A percentile compares a stretch with the other conserved stretches of the same genome.
phyloP scores from a whole-genome alignment of 1,140 invertebrate genomes.

The Leptinotarsa texana region DNA sequence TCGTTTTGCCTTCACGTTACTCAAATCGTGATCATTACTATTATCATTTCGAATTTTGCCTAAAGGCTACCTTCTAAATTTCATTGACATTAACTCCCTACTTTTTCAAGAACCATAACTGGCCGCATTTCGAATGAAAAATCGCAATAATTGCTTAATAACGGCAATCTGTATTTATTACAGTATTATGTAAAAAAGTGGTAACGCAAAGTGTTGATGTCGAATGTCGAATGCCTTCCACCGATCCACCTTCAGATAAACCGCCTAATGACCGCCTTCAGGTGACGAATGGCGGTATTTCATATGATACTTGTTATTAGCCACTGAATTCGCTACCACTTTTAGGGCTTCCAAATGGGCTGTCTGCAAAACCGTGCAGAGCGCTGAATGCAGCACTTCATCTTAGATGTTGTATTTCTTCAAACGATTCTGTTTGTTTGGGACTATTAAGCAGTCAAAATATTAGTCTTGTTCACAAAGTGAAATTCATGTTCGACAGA shows the following conservation, averaged over 20 bases:
- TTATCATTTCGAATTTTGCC: neutral
- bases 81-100: neutral
- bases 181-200: slow-evolving; percentile 14
- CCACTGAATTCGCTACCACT: neutral
- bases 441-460: no score
- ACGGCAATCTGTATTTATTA: slow-evolving; percentile 17
- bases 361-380: no score
- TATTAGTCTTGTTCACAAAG: no score
- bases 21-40: neutral
- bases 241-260: neutral
- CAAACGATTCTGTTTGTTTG: no score
- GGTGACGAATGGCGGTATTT: slow-evolving; percentile 9
- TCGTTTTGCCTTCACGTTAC: neutral
- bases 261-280: slow-evolving; percentile 11
- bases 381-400: no score
- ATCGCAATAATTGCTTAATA: slow-evolving; percentile 17
- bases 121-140: slow-evolving; percentile 2
- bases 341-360: neutral
- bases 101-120: neutral
- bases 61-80: neutral
- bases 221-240: neutral
- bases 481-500: no score
- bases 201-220: slow-evolving; percentile 9
- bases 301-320: slow-evolving; percentile 8
- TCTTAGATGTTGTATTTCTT: no score